phyloP scores from a whole-genome alignment of 2,113 vertebrate species.

The Leptosomus discolor region DNA sequence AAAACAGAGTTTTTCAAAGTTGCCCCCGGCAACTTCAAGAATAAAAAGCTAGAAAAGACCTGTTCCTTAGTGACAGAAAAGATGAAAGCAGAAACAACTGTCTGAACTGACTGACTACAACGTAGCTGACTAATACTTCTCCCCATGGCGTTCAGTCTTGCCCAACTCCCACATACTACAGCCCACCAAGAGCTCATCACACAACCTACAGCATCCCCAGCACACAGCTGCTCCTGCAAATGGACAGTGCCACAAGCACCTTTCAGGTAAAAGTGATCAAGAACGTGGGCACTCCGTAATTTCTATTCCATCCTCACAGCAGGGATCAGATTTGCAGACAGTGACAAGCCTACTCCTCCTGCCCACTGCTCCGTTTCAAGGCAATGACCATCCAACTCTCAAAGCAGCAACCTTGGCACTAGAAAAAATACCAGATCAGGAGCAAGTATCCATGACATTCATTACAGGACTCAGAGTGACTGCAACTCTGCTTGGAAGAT shows the following conservation, averaged over 20 bases:
- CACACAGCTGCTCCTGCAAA: background rate
- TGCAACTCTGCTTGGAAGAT: background rate
- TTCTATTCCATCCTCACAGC: background rate
- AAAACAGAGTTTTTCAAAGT: background rate
- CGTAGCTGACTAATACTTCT: background rate
- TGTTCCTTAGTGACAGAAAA: background rate
- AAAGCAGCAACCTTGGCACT: background rate
- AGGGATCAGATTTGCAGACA: background rate
- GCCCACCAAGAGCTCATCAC: background rate
- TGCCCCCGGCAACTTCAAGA: background rate
- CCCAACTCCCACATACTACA: fast-evolving
- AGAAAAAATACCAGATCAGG: background rate
- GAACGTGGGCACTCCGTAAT: background rate
- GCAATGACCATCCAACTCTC: background rate
- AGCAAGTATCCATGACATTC: fast-evolving
- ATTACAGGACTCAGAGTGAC: background rate
- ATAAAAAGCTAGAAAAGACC: background rate
- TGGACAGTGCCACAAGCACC: background rate
- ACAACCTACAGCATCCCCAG: background rate
- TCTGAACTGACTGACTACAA: background rate
- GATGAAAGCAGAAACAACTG: background rate
- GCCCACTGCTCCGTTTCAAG: background rate
- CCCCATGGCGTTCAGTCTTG: background rate
- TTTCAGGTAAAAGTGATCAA: background rate
- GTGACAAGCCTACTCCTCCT: background rate